Percentiles rank a stretch among this genome's conserved stretches.
phyloP scores from a whole-genome alignment of 2,888 invertebrate genomes.

The Drosophila algonquin region DNA sequence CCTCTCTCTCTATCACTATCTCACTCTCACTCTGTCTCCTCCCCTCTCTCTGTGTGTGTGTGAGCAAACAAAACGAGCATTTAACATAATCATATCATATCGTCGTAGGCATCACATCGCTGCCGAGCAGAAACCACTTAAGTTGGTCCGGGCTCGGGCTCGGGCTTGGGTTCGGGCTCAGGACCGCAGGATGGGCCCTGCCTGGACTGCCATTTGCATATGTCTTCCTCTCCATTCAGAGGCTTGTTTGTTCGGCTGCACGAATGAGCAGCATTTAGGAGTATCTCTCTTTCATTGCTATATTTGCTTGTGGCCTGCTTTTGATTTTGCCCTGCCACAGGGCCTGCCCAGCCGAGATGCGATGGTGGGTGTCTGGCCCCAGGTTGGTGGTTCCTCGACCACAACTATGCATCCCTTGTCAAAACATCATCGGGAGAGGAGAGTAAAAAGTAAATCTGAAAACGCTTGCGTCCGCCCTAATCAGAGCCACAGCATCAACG shows the following conservation, averaged over 20 bases:
- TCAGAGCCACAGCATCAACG: conserved; percentile 44
- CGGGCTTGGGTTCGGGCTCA: conserved; percentile 11
- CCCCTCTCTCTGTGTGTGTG: conserved; percentile 32
- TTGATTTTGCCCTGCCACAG: conserved; percentile 19
- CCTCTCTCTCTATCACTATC: conserved; percentile 27
- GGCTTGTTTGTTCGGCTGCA: conserved; percentile 53
- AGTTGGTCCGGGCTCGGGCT: conserved; percentile 61
- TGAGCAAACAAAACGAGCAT: conserved; percentile 78
- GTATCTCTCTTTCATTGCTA: conserved; percentile 76
- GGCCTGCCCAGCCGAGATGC: background rate
- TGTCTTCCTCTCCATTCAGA: conserved; percentile 35
- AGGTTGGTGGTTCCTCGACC: background rate
- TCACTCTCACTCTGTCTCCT: conserved; percentile 19
- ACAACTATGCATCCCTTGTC: background rate
- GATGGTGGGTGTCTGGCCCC: background rate
- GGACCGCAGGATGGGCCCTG: conserved; percentile 49
- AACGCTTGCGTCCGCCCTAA: conserved; percentile 49
- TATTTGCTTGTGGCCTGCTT: conserved; percentile 59
- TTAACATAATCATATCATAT: conserved; percentile 81
- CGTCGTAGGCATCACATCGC: conserved; percentile 76
- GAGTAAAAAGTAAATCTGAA: conserved; percentile 34
- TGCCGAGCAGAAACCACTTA: conserved; percentile 73
- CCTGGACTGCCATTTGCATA: conserved; percentile 77
- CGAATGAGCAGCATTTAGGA: conserved; percentile 71
- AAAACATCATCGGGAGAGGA: background rate